Conservation (phyloP, 2,797 vertebrate species). For the Aplochiton taeniatus region DNA sequence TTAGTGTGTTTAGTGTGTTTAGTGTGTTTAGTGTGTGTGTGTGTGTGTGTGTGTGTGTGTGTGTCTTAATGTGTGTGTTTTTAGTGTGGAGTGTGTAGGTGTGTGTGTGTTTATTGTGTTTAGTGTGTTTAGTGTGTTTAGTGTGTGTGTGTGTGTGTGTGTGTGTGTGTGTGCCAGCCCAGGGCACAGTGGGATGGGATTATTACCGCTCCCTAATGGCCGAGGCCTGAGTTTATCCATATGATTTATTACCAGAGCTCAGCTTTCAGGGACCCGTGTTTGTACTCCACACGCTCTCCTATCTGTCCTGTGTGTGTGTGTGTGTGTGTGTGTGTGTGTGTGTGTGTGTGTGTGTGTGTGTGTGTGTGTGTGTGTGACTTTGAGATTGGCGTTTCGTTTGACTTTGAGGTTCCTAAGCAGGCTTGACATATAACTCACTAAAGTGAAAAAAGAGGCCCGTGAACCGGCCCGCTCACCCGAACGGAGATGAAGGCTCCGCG, state of each 20-base stretch:
- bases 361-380: slow-evolving; percentile 60
- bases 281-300: slow-evolving; percentile 37
- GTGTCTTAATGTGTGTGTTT: too few relatives aligned
- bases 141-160: neutral
- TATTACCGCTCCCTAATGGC: slow-evolving; percentile 68
- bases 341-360: slow-evolving; percentile 53
- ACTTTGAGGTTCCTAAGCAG: slow-evolving; percentile 62
- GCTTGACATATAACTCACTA: slow-evolving; percentile 49
- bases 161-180: slow-evolving; percentile 10
- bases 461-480: slow-evolving; percentile 32
- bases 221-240: slow-evolving; percentile 51
- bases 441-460: slow-evolving; percentile 11
- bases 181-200: slow-evolving; percentile 48
- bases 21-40: neutral
- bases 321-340: neutral
- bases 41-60: neutral
- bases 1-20: too few relatives aligned
- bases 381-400: slow-evolving; percentile 46
- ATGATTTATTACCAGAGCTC: slow-evolving; percentile 58
- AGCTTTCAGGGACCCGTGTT: slow-evolving; percentile 50
- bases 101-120: too few relatives aligned
- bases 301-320: slow-evolving; percentile 16
- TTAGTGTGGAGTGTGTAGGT: too few relatives aligned
- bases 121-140: neutral
- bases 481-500: slow-evolving; percentile 48